phyloP scores from a whole-genome alignment of 2,113 vertebrate species.

The Nothobranchius furzeri region DNA sequence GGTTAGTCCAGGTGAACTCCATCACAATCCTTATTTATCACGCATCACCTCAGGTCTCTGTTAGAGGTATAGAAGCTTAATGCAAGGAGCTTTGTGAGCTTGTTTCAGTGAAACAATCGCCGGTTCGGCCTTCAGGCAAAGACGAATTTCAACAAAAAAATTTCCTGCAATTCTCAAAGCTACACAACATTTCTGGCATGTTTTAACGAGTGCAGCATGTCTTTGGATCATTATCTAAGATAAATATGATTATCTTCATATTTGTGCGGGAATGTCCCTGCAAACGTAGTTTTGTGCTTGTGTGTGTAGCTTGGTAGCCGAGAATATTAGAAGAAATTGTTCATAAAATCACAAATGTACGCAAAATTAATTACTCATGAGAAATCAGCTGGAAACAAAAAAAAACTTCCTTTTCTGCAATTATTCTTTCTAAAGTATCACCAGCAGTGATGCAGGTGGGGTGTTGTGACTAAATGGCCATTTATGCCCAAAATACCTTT shows the following conservation, averaged over 20 bases:
- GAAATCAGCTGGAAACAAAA: background rate
- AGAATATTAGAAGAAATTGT: constrained; percentile 1
- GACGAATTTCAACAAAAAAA: background rate
- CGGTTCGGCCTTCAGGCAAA: background rate
- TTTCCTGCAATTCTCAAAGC: background rate
- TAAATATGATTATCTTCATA: constrained; percentile 37
- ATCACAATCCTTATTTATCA: background rate
- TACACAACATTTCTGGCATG: constrained; percentile 28
- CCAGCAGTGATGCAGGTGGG: background rate
- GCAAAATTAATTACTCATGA: background rate
- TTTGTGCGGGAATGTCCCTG: constrained; percentile 48
- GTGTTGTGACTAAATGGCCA: background rate
- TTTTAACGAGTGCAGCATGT: constrained; percentile 12
- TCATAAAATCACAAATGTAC: background rate
- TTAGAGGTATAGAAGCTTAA: constrained; percentile 29
- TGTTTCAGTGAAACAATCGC: background rate
- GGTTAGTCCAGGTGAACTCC: constrained; percentile 17
- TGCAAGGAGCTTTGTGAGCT: constrained; percentile 2
- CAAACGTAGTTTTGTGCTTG: too few species aligned
- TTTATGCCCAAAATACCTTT: background rate
- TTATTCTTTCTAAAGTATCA: background rate
- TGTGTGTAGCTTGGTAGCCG: background rate
- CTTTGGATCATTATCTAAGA: background rate
- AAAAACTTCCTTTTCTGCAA: background rate
- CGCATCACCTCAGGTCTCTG: constrained; percentile 10